These are phyloP conservation scores for Drosophila monieri DNA, from an alignment of 2,888 invertebrate genomes.

Conservation along the genomic window DNA sequence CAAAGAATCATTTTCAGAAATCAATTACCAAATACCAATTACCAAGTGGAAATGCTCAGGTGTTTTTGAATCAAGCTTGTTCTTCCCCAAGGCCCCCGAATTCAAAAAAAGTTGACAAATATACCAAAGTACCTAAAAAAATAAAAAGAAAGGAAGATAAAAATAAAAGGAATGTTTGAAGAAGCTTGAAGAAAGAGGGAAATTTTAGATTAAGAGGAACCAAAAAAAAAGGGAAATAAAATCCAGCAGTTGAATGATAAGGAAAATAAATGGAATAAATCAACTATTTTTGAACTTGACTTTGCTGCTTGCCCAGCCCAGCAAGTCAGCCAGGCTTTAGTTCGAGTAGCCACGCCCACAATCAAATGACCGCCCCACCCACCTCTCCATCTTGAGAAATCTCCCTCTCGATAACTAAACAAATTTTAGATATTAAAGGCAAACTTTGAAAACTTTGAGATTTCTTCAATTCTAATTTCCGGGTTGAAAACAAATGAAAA, in stretches of 20 bases:
- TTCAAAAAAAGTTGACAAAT: slow-evolving; percentile 42
- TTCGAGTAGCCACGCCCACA: slow-evolving; percentile 46
- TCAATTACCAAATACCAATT: slow-evolving; percentile 4
- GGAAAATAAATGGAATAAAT: slow-evolving; percentile 3
- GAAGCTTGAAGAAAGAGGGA: slow-evolving; percentile 17
- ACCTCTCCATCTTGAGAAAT: neutral
- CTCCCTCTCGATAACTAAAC: neutral
- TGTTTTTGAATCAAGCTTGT: slow-evolving; percentile 16
- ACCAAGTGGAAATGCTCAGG: slow-evolving; percentile 26
- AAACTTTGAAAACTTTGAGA: slow-evolving; percentile 13
- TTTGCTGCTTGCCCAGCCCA: slow-evolving; percentile 72
- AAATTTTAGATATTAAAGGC: slow-evolving; percentile 8
- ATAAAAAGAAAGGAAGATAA: neutral
- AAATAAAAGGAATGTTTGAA: neutral
- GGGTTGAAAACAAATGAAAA: neutral
- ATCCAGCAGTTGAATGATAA: neutral
- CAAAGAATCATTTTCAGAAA: neutral
- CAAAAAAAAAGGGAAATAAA: slow-evolving; percentile 25
- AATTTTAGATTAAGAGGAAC: slow-evolving; percentile 6
- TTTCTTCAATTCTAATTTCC: slow-evolving; percentile 24
- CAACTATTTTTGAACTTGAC: slow-evolving; percentile 58
- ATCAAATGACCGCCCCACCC: neutral
- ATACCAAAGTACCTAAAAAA: slow-evolving; percentile 52
- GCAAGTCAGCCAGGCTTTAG: slow-evolving; percentile 61
- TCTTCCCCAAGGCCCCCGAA: neutral